Conservation (phyloP, 35 echinoderm and acorn worm genomes). For the Apostichopus parvimensis region DNA sequence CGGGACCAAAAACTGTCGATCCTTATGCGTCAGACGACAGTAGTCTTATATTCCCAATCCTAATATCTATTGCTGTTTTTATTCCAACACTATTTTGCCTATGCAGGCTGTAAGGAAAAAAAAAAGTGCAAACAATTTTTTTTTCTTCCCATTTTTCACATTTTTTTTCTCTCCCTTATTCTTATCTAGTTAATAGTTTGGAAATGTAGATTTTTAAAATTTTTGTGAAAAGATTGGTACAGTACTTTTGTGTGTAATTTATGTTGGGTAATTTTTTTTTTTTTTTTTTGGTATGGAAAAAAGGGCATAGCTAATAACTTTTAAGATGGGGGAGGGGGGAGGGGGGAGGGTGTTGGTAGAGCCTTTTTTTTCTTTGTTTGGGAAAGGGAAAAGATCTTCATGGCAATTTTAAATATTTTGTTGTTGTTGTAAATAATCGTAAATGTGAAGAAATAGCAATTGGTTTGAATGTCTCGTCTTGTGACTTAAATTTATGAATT, state of each 20-base stretch:
- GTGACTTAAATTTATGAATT: too few relatives aligned
- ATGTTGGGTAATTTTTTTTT: background rate
- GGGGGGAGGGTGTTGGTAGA: too few relatives aligned
- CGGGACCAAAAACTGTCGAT: constrained; percentile 92
- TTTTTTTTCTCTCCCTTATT: background rate
- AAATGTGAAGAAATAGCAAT: too few relatives aligned
- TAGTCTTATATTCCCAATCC: constrained; percentile 92
- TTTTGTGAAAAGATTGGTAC: background rate
- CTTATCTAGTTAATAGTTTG: background rate
- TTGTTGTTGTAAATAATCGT: too few relatives aligned
- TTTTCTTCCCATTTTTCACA: background rate
- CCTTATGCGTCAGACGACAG: constrained; percentile 96
- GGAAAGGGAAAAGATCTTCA: too few relatives aligned
- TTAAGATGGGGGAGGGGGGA: too few relatives aligned
- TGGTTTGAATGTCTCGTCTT: too few relatives aligned
- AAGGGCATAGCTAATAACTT: background rate
- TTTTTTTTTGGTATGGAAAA: background rate
- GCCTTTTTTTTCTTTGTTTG: too few relatives aligned
- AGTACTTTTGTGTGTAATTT: constrained; percentile 19
- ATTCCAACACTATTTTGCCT: constrained; percentile 99
- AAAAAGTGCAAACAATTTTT: constrained; percentile 4
- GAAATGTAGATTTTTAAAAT: background rate
- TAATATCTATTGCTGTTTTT: constrained; percentile 93
- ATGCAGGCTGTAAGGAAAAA: constrained; percentile 77
- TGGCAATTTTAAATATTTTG: too few relatives aligned